These are phyloP conservation scores for Montipora capitata DNA, from an alignment of 92 coral and sea anemone species.

Conservation along the genomic window DNA sequence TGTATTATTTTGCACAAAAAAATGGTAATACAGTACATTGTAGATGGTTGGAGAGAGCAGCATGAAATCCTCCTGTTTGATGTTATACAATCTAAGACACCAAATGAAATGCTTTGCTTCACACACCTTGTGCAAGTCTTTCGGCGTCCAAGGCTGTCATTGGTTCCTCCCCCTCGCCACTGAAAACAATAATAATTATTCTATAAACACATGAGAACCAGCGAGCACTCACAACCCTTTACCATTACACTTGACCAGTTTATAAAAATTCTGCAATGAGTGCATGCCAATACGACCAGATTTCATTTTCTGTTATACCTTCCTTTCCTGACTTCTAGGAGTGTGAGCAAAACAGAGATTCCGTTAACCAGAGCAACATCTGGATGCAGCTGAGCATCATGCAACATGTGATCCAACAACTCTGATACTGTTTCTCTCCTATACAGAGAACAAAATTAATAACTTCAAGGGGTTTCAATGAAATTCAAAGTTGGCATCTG, in stretches of 20 bases:
- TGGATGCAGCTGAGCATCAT: slow-evolving; percentile 92
- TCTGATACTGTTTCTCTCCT: slow-evolving; percentile 95
- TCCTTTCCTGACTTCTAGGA: slow-evolving; percentile 92
- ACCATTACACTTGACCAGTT: too few relatives aligned
- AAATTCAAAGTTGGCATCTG: too few relatives aligned
- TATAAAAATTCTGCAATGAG: too few relatives aligned
- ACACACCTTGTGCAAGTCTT: slow-evolving; percentile 93
- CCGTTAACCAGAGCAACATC: slow-evolving; percentile 98
- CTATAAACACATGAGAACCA: neutral
- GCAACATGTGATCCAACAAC: slow-evolving; percentile 92
- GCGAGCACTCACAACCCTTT: too few relatives aligned
- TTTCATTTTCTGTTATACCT: slow-evolving; percentile 48
- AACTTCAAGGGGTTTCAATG: too few relatives aligned
- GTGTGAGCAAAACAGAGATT: slow-evolving; percentile 91
- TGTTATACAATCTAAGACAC: neutral
- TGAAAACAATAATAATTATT: slow-evolving; percentile 8
- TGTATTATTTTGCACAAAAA: too few relatives aligned
- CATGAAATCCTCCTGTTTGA: neutral
- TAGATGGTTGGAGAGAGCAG: too few relatives aligned
- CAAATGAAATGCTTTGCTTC: neutral
- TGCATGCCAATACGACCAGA: too few relatives aligned
- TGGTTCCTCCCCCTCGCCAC: slow-evolving; percentile 96
- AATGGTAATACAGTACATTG: too few relatives aligned
- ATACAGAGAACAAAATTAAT: slow-evolving; percentile 12
- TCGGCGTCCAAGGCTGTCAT: slow-evolving; percentile 99